Percentiles rank a stretch among this genome's conserved stretches.
Evolutionary conservation across 2,113 vertebrate genomes (phyloP).

Genomic region (Callocephalon fimbriatum): DNA sequence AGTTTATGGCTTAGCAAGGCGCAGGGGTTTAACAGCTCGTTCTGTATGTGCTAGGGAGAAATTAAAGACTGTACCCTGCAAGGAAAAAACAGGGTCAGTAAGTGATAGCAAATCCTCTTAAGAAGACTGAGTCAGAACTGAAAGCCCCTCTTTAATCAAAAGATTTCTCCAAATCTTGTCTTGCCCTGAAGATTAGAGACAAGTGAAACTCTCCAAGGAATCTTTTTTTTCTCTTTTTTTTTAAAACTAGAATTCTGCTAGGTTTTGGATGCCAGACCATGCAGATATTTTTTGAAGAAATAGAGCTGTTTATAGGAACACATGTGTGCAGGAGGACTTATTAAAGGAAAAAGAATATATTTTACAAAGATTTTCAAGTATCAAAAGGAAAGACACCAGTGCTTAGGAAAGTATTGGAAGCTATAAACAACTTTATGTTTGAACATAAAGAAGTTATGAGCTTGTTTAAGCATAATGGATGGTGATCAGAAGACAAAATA

Average conservation of each 20-base stretch:
- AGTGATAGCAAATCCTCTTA: constrained; percentile 6
- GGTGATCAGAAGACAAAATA: neutral
- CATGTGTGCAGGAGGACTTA: neutral
- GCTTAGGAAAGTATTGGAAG: neutral
- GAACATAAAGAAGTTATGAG: constrained; percentile 23
- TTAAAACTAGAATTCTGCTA: neutral
- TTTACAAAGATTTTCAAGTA: neutral
- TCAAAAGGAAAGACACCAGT: neutral
- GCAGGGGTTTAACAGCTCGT: neutral
- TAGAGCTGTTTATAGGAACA: neutral
- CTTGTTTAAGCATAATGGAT: constrained; percentile 40
- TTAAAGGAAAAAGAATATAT: neutral
- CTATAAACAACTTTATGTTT: constrained; percentile 20
- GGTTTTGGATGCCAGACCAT: neutral
- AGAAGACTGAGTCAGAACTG: neutral
- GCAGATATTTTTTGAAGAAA: neutral
- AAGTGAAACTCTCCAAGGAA: neutral
- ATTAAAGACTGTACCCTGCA: neutral
- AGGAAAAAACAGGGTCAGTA: neutral
- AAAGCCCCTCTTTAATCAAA: constrained; percentile 31
- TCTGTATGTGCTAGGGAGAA: neutral
- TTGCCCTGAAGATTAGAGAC: neutral
- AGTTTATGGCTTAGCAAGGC: neutral
- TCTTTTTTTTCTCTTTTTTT: neutral
- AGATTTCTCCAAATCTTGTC: constrained; percentile 13